Evolutionary conservation across 2,797 vertebrate species (phyloP), one percentile per base, ranked within the genome.

Genomic region (Lacerta agilis): DNA sequence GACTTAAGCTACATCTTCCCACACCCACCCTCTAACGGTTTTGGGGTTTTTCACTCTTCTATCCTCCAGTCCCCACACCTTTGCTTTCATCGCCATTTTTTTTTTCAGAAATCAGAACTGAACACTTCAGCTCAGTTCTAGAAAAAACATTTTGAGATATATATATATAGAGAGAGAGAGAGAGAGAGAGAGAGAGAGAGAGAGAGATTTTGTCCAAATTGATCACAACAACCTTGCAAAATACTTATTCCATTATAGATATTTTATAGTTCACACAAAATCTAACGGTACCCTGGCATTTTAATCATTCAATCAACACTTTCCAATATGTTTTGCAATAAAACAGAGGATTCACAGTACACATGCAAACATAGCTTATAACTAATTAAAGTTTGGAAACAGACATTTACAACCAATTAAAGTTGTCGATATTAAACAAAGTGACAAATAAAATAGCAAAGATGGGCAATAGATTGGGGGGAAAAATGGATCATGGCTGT

Each of bases 231-330:
- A 25, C 49, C 29, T 11, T 72, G 20, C 23, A 71, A 71, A 3
- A 55, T 23, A 55, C 83, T 89, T 81, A 89, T 89, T 91, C 90
- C 78, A 90, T 88, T 92, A 90, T 82, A 94, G 91, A 76, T 90
- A 71, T 88, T 91, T 85, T 85, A 75, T 91, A 87, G 85, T 91
- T 91, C 15, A 89, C 90, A 91, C 73, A 79, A 55, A 67, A 89
- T 88, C 79, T 86, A 73, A 92, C 90, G 94, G 83, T 0, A 0
- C 1, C 89, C 85, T 88, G 87, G 90, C 88, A 29, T 92, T 92
- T 91, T 94, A 89, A 95, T 92, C 89, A 81, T 58, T 71, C 36
- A 71, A 3, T 87, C 64, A 77, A 77, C 61, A 55, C 72, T 25
- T 69, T 49, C 43, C 23, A 82, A 33, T 75, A 45, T 66, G 45